Conservation (phyloP, 2,113 vertebrate genomes). For the Porphyrio hochstetteri region DNA sequence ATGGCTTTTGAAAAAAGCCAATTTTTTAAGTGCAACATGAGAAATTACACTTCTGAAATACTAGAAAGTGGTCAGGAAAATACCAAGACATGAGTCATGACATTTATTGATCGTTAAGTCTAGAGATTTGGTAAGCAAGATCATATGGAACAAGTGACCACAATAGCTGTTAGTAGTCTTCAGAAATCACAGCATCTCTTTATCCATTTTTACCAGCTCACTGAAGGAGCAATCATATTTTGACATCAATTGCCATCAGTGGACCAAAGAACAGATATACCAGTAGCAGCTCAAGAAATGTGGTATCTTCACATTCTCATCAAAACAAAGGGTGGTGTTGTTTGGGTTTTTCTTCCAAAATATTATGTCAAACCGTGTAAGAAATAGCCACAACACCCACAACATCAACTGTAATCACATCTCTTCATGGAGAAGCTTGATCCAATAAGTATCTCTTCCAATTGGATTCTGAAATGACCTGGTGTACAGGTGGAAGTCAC, state of each 20-base stretch:
- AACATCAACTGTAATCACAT: rapidly evolving
- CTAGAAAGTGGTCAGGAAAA: neutral
- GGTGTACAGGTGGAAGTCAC: neutral
- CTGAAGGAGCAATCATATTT: neutral
- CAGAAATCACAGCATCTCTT: neutral
- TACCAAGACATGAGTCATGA: neutral
- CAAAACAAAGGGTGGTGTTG: neutral
- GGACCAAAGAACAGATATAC: neutral
- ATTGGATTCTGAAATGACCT: no score
- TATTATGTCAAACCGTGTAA: neutral
- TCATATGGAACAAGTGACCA: neutral
- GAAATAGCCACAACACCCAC: neutral
- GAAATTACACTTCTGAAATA: neutral
- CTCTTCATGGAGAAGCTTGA: neutral
- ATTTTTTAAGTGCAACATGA: neutral
- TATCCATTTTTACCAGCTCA: neutral
- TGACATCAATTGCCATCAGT: neutral
- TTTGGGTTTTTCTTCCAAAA: neutral
- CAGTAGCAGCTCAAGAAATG: rapidly evolving
- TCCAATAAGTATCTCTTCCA: neutral
- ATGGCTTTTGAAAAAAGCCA: neutral
- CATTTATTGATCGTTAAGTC: neutral
- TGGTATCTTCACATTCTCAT: neutral
- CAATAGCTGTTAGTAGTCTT: neutral
- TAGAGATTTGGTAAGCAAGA: neutral